Conservation (phyloP, 1,140 invertebrate species). For the Trachymyrmex cornetzi region DNA sequence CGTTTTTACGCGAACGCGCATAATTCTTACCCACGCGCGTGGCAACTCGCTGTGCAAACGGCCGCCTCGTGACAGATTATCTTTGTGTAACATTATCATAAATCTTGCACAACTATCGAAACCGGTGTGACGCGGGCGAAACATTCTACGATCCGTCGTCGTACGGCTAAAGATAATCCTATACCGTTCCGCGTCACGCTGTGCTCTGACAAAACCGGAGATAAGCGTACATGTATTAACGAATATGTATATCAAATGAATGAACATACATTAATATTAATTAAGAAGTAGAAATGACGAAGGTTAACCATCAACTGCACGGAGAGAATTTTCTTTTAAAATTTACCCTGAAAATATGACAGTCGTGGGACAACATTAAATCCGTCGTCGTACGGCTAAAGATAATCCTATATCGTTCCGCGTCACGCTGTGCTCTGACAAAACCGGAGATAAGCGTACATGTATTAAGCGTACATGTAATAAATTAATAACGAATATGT, state of each 20-base stretch:
- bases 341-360: too few species aligned
- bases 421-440: background rate
- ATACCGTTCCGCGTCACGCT: background rate
- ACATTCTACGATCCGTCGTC: background rate
- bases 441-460: background rate
- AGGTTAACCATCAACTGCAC: too few species aligned
- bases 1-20: background rate
- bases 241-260: background rate
- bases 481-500: too few species aligned
- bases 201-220: background rate
- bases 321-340: too few species aligned
- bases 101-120: constrained; percentile 28
- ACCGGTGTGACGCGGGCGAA: background rate
- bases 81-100: background rate
- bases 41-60: background rate
- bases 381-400: background rate
- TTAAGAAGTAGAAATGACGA: too few species aligned
- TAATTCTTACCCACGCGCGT: background rate
- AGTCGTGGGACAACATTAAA: too few species aligned
- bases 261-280: too few species aligned
- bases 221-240: background rate
- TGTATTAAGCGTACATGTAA: background rate
- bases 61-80: constrained; percentile 8
- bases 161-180: constrained; percentile 9
- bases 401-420: background rate